Conservation (phyloP, 2,888 invertebrate genomes). For the Sphaerophoria rueppellii region DNA sequence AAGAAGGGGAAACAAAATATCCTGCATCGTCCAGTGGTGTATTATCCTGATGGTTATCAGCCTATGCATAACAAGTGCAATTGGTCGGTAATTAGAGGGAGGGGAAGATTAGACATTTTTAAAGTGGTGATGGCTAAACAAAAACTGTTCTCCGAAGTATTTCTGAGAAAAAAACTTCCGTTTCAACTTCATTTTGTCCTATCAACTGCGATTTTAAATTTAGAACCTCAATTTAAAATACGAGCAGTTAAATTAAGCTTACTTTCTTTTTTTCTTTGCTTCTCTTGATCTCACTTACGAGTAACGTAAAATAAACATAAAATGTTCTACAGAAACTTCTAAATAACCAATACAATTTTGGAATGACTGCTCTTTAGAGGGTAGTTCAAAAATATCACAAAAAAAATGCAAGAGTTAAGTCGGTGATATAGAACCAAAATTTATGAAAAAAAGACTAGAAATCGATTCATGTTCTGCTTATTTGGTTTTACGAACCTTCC, state of each 20-base stretch:
- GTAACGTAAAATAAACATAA: conserved; percentile 52
- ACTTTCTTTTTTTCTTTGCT: conserved; percentile 11
- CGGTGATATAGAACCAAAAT: conserved; percentile 20
- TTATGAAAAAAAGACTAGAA: conserved; percentile 54
- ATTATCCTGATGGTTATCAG: too few relatives aligned
- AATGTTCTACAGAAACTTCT: conserved; percentile 14
- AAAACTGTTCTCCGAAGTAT: too few relatives aligned
- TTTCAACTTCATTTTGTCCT: too few relatives aligned
- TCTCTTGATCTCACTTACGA: conserved; percentile 64
- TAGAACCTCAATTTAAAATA: conserved; percentile 55
- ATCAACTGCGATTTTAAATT: conserved; percentile 23
- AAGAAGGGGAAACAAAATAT: too few relatives aligned
- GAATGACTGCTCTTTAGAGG: conserved; percentile 38
- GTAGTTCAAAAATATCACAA: neutral
- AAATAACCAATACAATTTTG: conserved; percentile 45
- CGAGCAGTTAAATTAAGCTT: conserved; percentile 41
- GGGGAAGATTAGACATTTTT: too few relatives aligned
- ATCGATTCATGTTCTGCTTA: conserved; percentile 72
- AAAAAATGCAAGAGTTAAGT: neutral
- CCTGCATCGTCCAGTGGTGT: too few relatives aligned
- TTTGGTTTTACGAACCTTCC: conserved; percentile 69
- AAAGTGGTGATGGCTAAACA: too few relatives aligned
- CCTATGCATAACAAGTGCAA: too few relatives aligned
- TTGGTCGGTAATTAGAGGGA: too few relatives aligned
- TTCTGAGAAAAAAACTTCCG: too few relatives aligned